Evolutionary conservation across 2,888 invertebrate genomes (phyloP), one percentile per base, ranked within the genome.

Genomic region (Icerya purchasi): DNA sequence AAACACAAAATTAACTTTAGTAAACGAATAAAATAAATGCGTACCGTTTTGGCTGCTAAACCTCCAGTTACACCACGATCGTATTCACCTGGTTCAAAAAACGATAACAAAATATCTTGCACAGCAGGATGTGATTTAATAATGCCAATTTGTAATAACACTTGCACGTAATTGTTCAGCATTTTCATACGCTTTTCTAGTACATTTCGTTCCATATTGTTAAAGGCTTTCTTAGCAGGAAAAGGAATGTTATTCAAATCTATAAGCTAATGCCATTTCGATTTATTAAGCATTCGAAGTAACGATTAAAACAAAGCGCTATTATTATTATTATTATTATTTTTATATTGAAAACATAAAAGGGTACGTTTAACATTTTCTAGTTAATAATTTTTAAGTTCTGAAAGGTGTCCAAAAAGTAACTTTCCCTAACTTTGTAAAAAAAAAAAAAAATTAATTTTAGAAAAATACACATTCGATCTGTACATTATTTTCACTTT

Each of bases 141-240:
- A 22, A 80, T 72, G 19, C 76, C 74, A 8, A 77, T 76, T 63
- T 78, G 77, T 56, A 83, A 77, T 57, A 91, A 70, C 58, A 79
- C 80, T 67, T 81, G 78, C 65, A 94, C 74, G 72, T 92, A 94
- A 62, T 76, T 78, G 68, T 92, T 89, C 50, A 92, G 69, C 77
- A 83, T 80, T 52, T 78, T 74, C 77, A 88, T 89, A 20, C 94
- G 76, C 66, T 81, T 83, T 70, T 94, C 93, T 59, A 94, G 73
- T 22, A 94, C 84, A 1, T 79, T 73, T 10, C 86, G 74, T 61
- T 90, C 90, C 70, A 90, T 87, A 69, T 93, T 94, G 69, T 92
- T 90, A 71, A 94, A 89, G 54, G 92, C 85, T 70, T 91, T 91
- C 72, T 94, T 96, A 0, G 84, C 88, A 0, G 94, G 94, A 69